Evolutionary conservation across 2,797 vertebrate genomes (phyloP), one percentile per base, ranked within the genome.

Genomic region (Enteromius treurensis): DNA sequence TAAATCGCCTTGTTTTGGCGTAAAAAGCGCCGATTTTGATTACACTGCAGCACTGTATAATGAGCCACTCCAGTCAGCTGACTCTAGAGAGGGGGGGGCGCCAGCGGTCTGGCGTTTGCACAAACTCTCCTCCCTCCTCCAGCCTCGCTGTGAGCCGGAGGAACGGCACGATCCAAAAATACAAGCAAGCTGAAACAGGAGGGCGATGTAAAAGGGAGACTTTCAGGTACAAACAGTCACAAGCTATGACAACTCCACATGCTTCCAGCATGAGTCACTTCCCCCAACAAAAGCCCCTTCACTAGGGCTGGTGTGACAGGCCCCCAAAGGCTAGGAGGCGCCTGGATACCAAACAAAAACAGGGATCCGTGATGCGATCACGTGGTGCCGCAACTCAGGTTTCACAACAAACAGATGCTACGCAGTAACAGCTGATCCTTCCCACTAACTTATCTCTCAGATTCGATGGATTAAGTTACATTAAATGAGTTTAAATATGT

Each of bases 371-470:
- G 93, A 94, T 82, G 93, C 87, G 14, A 86, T 98, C 96, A 98
- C 96, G 93, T 96, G 97, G 91, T 47, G 82, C 15, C 0, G 32
- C 26, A 88, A 89, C 93, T 98, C 96, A 3, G 91, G 94, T 98
- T 97, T 98, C 97, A 98, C 97, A 99, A 98, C 97, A 99, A 97
- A 97, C 96, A 96, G 95, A 95, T 94, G 94, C 92, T 94, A 94
- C 92, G 86, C 89, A 93, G 91, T 89, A 70, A 88, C 84, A 88
- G 90, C 88, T 79, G 77, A 79, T 51, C 21, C 47, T 40, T 37
- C 32, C 23, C 65, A 77, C 26, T 7, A 32, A 70, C 51, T 29
- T 34, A 9, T 26, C 15, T 45, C 21, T 9, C 3, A 49, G 26
- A 58, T 17, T 73, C 9, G 23, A 29, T 0, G 26, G n/a, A 3